Evolutionary conservation across 2,888 invertebrate genomes (phyloP).

Genomic region (Alentia gelatinosa): DNA sequence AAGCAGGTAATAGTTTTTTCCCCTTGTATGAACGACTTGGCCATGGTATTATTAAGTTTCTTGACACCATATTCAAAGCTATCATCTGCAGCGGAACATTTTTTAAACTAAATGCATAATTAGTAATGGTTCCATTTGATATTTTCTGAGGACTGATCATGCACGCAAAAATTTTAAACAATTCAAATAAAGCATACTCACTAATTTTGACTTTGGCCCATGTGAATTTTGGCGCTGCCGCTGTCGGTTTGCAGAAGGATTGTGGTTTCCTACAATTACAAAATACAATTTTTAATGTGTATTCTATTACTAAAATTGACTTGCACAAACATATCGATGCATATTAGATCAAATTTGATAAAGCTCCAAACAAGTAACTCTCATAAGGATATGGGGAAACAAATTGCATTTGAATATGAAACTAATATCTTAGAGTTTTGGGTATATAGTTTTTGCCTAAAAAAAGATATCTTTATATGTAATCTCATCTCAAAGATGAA

Average conservation of each 20-base stretch:
- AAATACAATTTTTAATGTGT: not conserved
- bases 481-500: not conserved
- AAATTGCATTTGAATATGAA: not conserved
- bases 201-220: not conserved
- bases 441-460: not conserved
- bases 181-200: not conserved
- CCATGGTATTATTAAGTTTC: not conserved
- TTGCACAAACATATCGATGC: not conserved
- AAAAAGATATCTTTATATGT: not conserved
- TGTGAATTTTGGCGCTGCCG: not conserved
- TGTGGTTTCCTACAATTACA: not conserved
- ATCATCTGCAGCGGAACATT: not conserved
- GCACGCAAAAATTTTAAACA: not conserved
- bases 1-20: no score
- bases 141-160: not conserved
- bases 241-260: not conserved
- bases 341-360: not conserved
- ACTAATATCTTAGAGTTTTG: not conserved
- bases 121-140: not conserved
- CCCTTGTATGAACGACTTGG: not conserved
- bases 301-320: not conserved
- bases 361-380: no score
- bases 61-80: not conserved
- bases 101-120: not conserved
- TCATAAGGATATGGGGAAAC: no score